Evolutionary conservation across 2,888 invertebrate species (phyloP).

Genomic region (Pyrochroa serraticornis): DNA sequence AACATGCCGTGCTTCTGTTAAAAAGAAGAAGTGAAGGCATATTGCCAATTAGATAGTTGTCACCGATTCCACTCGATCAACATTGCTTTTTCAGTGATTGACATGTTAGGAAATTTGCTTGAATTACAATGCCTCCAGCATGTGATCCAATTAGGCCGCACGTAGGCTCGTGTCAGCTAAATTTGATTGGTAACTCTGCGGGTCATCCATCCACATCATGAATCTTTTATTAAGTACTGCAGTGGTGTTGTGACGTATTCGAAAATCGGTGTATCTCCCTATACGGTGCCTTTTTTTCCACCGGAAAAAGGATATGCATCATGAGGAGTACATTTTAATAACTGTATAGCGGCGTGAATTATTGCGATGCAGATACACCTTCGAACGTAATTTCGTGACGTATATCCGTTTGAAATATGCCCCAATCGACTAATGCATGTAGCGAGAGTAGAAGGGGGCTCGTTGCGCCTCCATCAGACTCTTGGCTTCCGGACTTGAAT

Average conservation of each 20-base stretch:
- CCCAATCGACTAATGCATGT: constrained; percentile 41
- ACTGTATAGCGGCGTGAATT: constrained; percentile 22
- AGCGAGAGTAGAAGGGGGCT: neutral
- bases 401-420: constrained; percentile 39
- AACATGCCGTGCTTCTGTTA: no score
- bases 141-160: no score
- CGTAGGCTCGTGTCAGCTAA: no score
- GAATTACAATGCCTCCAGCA: no score
- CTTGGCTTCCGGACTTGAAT: neutral
- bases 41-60: no score
- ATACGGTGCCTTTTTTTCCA: neutral
- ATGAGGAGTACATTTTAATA: constrained; percentile 28
- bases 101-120: no score
- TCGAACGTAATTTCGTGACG: constrained; percentile 39
- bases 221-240: constrained; percentile 1
- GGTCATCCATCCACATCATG: neutral
- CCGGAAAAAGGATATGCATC: constrained; percentile 20
- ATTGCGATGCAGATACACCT: constrained; percentile 38
- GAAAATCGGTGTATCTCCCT: neutral
- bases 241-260: neutral
- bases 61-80: no score
- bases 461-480: no score
- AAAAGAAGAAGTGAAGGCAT: no score
- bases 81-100: no score
- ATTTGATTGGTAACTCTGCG: neutral